Conservation (phyloP, 2,797 vertebrate species). For the Staurois parvus region DNA sequence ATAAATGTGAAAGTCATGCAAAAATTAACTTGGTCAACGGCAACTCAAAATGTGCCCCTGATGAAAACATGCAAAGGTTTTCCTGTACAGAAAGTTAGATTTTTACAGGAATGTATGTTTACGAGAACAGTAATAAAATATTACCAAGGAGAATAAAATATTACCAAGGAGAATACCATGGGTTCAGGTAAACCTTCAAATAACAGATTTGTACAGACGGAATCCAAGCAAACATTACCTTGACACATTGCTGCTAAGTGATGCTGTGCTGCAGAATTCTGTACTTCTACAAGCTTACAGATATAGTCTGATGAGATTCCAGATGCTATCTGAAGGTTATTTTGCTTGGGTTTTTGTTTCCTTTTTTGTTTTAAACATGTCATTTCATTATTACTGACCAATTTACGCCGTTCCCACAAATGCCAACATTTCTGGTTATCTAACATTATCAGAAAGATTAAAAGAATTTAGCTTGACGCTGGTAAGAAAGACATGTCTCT, state of each 20-base stretch:
- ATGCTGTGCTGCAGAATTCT: background rate
- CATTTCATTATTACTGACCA: constrained; percentile 19
- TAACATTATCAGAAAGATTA: constrained; percentile 68
- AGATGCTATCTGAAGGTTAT: background rate
- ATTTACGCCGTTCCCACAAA: constrained; percentile 55
- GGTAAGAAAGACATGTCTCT: constrained; percentile 41
- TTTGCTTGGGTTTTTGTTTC: background rate
- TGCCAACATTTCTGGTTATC: constrained; percentile 65
- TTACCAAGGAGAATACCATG: background rate
- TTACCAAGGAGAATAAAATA: background rate
- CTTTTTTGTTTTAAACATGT: constrained; percentile 2
- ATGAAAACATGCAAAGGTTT: background rate
- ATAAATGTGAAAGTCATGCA: no score
- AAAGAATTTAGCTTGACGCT: constrained; percentile 60
- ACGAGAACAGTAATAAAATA: background rate
- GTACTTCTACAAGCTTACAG: background rate
- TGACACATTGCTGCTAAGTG: constrained; percentile 12
- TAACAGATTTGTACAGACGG: background rate
- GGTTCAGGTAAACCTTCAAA: constrained; percentile 21
- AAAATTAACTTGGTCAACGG: no score
- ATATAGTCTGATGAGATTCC: background rate
- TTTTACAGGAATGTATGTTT: background rate
- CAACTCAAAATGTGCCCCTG: no score
- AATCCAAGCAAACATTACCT: constrained; percentile 6
- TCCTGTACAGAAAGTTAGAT: background rate